These are phyloP conservation scores for Lophotis ruficrista DNA, from an alignment of 2,113 vertebrate species.

Conservation along the genomic window DNA sequence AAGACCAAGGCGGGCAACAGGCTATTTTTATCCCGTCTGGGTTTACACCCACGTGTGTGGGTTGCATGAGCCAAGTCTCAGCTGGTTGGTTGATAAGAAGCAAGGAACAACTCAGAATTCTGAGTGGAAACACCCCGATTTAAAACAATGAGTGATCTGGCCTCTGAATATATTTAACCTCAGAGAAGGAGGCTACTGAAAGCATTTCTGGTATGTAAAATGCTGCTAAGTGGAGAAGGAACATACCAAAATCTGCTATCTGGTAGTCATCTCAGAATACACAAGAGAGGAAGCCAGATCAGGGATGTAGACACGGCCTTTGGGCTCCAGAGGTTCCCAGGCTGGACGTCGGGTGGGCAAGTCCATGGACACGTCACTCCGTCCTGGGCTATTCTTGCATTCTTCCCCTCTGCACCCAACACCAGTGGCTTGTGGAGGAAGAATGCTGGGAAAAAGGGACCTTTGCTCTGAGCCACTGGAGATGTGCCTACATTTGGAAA, in stretches of 20 bases:
- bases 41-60: not conserved
- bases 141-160: not conserved
- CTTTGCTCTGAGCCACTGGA: not conserved
- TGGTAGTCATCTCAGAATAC: not conserved
- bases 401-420: not conserved
- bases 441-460: not conserved
- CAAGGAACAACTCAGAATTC: not conserved
- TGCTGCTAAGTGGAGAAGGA: not conserved
- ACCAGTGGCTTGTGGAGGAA: not conserved
- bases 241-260: not conserved
- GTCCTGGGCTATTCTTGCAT: not conserved
- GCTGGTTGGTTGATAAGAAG: not conserved
- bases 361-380: not conserved
- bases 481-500: not conserved
- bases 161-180: not conserved
- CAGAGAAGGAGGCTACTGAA: not conserved
- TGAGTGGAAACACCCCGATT: not conserved
- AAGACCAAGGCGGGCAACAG: not conserved
- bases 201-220: not conserved
- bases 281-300: not conserved
- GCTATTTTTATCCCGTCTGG: not conserved
- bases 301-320: not conserved
- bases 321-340: not conserved
- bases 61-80: not conserved
- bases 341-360: not conserved